Evolutionary conservation across 2,113 vertebrate genomes (phyloP), one percentile per base, ranked within the genome.

Genomic region (Malurus cyaneus): DNA sequence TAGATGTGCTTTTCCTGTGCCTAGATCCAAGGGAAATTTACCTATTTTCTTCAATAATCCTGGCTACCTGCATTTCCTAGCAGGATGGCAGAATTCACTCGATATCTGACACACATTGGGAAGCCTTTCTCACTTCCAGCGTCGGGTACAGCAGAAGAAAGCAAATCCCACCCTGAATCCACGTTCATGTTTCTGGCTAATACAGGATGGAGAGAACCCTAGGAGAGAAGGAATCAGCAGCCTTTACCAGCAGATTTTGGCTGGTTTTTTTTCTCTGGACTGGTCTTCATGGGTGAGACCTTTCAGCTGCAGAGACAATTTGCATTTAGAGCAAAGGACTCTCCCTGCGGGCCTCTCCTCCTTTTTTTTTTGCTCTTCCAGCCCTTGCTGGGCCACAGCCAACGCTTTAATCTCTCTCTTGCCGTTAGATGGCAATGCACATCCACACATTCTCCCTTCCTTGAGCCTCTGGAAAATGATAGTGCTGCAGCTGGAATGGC

Each of bases 401-500:
- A n/a, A 8, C 9, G n/a, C 79, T 64, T 23, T 15, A 5, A 25
- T 61, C 91, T 29, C 49, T 46, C 56, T 57, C 61, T 79, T 21
- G 36, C 91, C 97, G 11, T 81, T 91, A 94, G 97, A 92, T 96
- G 96, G 94, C 97, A 97, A 60, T 92, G 76, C 85, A 93, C 60
- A 89, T 91, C 80, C 76, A 92, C 88, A 66, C 79, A 97, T 95
- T 21, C 9, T 29, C 53, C 60, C 57, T 49, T 49, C 67, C 62
- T 32, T 3, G 19, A 47, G 53, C 59, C 29, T 14, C 34, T n/a
- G 81, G 41, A 61, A 77, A 82, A 77, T 19, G 81, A 44, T 26
- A 56, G 23, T 32, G 39, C 18, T 47, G 78, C 74, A 44, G 34
- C 50, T 88, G 83, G 56, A 84, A 77, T 6, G 79, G 41, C 88